Evolutionary conservation across 2,888 invertebrate genomes (phyloP).

Genomic region (Macrophya annulata): DNA sequence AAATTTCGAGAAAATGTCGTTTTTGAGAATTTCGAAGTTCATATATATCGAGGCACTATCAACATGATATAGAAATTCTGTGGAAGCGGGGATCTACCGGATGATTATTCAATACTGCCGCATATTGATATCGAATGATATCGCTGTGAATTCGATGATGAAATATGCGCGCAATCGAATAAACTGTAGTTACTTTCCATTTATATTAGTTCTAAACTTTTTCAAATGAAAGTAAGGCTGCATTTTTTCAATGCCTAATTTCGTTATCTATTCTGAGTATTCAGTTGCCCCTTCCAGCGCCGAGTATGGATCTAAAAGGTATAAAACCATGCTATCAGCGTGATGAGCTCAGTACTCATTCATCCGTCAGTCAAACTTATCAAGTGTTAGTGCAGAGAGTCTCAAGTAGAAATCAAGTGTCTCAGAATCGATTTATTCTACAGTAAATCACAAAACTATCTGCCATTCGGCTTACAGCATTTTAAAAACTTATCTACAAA

Average conservation of each 20-base stretch:
- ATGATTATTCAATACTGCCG: too few relatives aligned
- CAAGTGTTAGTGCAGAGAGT: constrained; percentile 32
- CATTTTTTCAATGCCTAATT: not conserved
- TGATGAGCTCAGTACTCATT: constrained; percentile 33
- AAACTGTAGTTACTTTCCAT: not conserved
- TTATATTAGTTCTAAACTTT: not conserved
- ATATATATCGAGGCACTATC: too few relatives aligned
- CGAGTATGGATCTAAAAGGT: constrained; percentile 37
- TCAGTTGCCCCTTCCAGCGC: constrained; percentile 26
- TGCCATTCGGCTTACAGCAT: not conserved
- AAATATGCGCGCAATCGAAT: constrained; percentile 16
- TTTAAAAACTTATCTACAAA: not conserved
- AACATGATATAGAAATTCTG: too few relatives aligned
- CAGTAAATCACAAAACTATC: not conserved
- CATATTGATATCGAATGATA: too few relatives aligned
- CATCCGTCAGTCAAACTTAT: constrained; percentile 41
- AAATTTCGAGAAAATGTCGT: too few relatives aligned
- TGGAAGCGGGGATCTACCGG: too few relatives aligned
- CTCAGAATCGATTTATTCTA: not conserved
- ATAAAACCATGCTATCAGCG: constrained; percentile 42
- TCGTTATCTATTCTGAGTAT: not conserved
- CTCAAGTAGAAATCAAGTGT: constrained; percentile 20
- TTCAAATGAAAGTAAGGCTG: not conserved
- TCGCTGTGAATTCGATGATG: constrained; percentile 8
- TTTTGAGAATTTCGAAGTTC: too few relatives aligned